These are phyloP conservation scores for Fundulus diaphanus DNA, from an alignment of 2,797 vertebrate genomes.

Conservation along the genomic window DNA sequence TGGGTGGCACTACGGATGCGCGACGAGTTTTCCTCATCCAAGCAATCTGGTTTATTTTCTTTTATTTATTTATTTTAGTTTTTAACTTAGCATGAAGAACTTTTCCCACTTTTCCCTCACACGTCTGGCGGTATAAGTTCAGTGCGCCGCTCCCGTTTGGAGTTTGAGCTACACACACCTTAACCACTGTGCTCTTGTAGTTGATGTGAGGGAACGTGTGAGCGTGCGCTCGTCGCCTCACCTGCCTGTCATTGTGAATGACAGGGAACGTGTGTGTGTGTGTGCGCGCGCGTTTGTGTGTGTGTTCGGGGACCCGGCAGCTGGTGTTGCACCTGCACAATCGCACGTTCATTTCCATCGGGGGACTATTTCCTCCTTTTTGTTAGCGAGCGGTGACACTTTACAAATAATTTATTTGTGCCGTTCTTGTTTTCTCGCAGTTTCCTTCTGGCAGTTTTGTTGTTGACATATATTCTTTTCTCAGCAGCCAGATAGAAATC, in stretches of 20 bases:
- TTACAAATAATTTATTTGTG: constrained; percentile 74
- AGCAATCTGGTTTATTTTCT: constrained; percentile 51
- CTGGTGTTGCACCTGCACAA: constrained; percentile 79
- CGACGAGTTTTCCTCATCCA: constrained; percentile 52
- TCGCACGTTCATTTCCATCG: constrained; percentile 56
- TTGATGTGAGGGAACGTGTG: constrained; percentile 62
- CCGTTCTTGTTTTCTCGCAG: constrained; percentile 48
- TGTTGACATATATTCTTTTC: constrained; percentile 56
- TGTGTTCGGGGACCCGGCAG: constrained; percentile 67
- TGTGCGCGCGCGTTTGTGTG: constrained; percentile 6
- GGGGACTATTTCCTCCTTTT: constrained; percentile 55
- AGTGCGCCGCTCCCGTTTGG: constrained; percentile 51
- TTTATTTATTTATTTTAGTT: no score
- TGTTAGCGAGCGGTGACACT: constrained; percentile 59
- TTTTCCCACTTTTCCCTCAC: constrained; percentile 24
- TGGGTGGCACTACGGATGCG: constrained; percentile 52
- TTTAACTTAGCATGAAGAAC: constrained; percentile 50
- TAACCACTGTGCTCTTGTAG: constrained; percentile 63
- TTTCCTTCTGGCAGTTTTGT: constrained; percentile 63
- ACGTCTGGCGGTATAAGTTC: constrained; percentile 49
- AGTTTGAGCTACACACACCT: constrained; percentile 66
- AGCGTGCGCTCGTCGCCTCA: constrained; percentile 55
- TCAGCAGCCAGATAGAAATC: constrained; percentile 31
- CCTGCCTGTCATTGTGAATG: constrained; percentile 82
- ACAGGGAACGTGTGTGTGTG: constrained; percentile 53